phyloP scores from a whole-genome alignment of 2,113 vertebrate genomes.

The Pangasianodon hypophthalmus region DNA sequence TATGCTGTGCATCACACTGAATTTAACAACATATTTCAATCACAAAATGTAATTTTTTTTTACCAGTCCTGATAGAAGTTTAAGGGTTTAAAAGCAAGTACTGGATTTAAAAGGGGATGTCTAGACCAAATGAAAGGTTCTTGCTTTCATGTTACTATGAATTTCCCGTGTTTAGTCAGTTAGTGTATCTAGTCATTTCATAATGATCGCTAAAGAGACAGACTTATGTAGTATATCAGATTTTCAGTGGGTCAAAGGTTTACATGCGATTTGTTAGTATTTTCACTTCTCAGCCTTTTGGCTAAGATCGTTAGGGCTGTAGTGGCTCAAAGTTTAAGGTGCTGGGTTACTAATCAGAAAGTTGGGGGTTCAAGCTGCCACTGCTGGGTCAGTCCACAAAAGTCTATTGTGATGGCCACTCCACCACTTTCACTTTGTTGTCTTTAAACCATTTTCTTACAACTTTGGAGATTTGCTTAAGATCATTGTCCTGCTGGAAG shows the following conservation, averaged over 20 bases:
- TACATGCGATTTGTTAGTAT: too few relatives aligned
- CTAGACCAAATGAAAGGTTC: neutral
- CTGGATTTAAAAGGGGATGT: too few relatives aligned
- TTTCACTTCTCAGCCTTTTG: too few relatives aligned
- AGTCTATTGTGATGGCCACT: neutral
- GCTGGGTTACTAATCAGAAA: too few relatives aligned
- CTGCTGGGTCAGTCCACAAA: neutral
- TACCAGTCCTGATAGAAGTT: neutral
- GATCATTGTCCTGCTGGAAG: neutral
- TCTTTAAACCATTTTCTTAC: neutral
- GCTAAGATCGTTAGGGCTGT: too few relatives aligned
- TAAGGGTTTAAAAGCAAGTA: too few relatives aligned
- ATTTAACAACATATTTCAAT: too few relatives aligned
- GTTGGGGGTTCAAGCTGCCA: too few relatives aligned
- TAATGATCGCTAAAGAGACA: neutral
- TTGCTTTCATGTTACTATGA: neutral
- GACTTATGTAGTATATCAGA: neutral
- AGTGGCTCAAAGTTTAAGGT: too few relatives aligned
- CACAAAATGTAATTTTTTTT: neutral
- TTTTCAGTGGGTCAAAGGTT: too few relatives aligned
- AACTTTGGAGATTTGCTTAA: neutral
- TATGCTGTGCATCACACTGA: too few relatives aligned
- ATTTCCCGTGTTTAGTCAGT: neutral
- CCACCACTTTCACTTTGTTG: neutral
- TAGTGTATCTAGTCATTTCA: neutral